Conservation (phyloP, 2,888 invertebrate species). For the Heterodera filipjevi region DNA sequence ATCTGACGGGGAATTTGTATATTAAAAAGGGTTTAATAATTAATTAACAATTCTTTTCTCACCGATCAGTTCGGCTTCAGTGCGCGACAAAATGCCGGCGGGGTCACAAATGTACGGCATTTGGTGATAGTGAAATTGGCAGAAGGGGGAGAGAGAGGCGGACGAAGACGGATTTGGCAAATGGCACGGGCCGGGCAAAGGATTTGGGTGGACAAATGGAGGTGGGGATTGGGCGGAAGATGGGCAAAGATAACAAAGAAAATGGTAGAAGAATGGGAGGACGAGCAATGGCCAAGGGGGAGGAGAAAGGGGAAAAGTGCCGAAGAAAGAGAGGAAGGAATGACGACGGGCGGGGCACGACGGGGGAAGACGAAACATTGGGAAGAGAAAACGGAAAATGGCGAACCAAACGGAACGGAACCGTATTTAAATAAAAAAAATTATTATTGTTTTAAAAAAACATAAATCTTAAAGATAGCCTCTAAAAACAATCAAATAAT, state of each 20-base stretch:
- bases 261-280: not conserved
- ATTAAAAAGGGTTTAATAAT: not conserved
- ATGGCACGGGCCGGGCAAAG: constrained; percentile 36
- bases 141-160: constrained; percentile 28
- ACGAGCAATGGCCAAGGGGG: too few species aligned
- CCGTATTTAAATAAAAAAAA: not conserved
- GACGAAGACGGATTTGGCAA: constrained; percentile 33
- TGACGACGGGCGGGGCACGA: not conserved
- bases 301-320: not conserved
- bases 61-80: constrained; percentile 42
- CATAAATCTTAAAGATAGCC: too few species aligned
- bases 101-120: constrained; percentile 43
- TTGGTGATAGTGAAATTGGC: constrained; percentile 42
- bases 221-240: not conserved
- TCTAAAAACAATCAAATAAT: too few species aligned
- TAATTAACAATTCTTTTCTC: not conserved
- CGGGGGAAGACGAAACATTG: not conserved
- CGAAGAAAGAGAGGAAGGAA: not conserved
- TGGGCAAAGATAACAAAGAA: not conserved
- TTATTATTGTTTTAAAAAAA: too few species aligned
- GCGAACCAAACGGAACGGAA: too few species aligned
- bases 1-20: constrained; percentile 10
- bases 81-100: constrained; percentile 39
- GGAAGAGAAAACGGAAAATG: not conserved
- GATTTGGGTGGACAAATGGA: not conserved